These are phyloP conservation scores for Trichonephila inaurata DNA, from an alignment of 1,140 invertebrate species.

Conservation along the genomic window DNA sequence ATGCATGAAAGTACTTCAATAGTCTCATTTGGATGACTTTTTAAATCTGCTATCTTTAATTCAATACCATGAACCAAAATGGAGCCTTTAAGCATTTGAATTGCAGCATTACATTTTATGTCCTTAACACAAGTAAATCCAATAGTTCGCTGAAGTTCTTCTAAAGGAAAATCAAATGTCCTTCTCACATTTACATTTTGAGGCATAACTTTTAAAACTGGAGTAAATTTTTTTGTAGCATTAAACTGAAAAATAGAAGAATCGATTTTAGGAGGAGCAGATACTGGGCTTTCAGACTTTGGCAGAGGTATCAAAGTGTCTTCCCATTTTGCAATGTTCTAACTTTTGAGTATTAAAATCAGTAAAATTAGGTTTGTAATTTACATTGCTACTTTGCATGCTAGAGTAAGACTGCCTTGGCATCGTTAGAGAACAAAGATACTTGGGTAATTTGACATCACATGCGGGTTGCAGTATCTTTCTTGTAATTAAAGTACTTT, in stretches of 20 bases:
- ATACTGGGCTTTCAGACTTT: neutral
- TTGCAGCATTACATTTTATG: neutral
- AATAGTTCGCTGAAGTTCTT: neutral
- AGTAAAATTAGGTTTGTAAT: neutral
- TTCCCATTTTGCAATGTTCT: neutral
- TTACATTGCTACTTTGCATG: neutral
- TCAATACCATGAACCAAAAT: slow-evolving; percentile 54
- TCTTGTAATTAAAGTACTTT: slow-evolving; percentile 15
- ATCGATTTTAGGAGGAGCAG: neutral
- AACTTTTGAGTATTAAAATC: neutral
- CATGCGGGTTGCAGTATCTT: neutral
- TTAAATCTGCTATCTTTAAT: slow-evolving; percentile 7
- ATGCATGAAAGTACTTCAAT: slow-evolving; percentile 7
- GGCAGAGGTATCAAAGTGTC: neutral
- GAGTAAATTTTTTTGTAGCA: neutral
- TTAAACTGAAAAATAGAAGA: neutral
- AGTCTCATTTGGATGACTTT: neutral
- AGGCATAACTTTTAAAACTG: slow-evolving; percentile 29
- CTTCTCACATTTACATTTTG: neutral
- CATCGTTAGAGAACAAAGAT: neutral
- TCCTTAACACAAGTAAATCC: neutral
- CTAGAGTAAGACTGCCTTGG: neutral
- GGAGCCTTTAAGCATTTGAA: neutral
- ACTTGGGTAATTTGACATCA: neutral
- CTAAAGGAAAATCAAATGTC: slow-evolving; percentile 27